These are phyloP conservation scores for Anastrepha ludens DNA, from an alignment of 1,140 invertebrate species.

Conservation along the genomic window DNA sequence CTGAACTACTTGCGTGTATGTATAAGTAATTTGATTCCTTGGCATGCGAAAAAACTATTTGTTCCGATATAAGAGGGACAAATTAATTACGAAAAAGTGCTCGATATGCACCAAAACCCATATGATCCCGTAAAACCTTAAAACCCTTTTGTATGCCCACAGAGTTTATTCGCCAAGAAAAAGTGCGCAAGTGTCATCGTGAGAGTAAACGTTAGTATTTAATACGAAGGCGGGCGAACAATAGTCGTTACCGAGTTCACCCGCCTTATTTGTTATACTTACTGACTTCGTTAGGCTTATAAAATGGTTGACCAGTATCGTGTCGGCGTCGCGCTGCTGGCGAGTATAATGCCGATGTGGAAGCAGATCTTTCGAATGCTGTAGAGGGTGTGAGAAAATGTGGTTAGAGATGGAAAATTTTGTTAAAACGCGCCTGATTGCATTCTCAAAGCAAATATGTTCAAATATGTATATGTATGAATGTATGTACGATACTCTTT, in stretches of 20 bases:
- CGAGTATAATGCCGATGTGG: constrained; percentile 68
- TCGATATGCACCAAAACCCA: background rate
- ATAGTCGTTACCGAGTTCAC: background rate
- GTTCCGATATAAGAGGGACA: too few species aligned
- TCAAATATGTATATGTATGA: background rate
- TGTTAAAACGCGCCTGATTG: constrained; percentile 5
- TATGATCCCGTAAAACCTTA: background rate
- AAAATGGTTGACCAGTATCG: constrained; percentile 65
- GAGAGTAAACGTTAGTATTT: constrained; percentile 35
- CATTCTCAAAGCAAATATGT: background rate
- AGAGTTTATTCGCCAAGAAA: background rate
- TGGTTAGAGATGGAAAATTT: constrained; percentile 16
- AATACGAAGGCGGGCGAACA: background rate
- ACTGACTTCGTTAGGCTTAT: constrained; percentile 74
- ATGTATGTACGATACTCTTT: background rate
- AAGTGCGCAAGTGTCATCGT: constrained; percentile 32
- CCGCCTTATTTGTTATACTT: constrained; percentile 63
- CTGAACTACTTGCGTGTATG: too few species aligned
- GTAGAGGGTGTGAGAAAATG: constrained; percentile 59
- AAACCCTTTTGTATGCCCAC: background rate
- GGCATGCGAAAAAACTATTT: too few species aligned
- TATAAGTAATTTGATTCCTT: too few species aligned
- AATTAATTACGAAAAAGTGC: background rate
- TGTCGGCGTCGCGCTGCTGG: constrained; percentile 65
- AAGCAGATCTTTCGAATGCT: constrained; percentile 71